These are phyloP conservation scores for Cataglyphis albicans DNA, from an alignment of 2,888 invertebrate genomes.

Conservation along the genomic window DNA sequence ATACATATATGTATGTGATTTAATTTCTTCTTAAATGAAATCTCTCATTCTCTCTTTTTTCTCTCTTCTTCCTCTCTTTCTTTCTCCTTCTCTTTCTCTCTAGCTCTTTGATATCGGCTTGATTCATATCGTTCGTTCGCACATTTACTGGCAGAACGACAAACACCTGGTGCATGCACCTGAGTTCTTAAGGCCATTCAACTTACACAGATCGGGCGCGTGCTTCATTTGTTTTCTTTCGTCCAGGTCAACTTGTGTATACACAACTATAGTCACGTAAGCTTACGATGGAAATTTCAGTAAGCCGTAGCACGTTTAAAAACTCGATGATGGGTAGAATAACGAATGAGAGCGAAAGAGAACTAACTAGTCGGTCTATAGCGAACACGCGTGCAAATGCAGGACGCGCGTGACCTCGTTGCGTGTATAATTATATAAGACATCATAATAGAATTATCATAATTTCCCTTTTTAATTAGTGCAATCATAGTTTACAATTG, in stretches of 20 bases:
- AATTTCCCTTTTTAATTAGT: not conserved
- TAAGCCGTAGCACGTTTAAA: not conserved
- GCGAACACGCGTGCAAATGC: not conserved
- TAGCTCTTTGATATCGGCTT: conserved; percentile 38
- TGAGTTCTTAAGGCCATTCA: conserved; percentile 61
- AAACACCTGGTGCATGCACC: conserved; percentile 70
- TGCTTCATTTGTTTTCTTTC: conserved; percentile 36
- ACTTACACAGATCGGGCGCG: conserved; percentile 48
- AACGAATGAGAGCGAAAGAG: not conserved
- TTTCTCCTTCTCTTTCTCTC: conserved; percentile 1
- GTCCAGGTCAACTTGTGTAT: conserved; percentile 18
- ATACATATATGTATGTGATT: not conserved
- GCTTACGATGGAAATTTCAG: conserved; percentile 24
- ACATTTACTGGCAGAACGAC: conserved; percentile 56
- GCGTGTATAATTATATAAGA: not conserved
- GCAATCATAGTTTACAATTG: not conserved
- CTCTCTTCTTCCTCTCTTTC: not conserved
- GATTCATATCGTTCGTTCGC: conserved; percentile 64
- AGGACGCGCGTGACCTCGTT: not conserved
- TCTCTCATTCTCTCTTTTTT: not conserved
- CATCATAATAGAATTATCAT: not conserved
- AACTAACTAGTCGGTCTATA: not conserved
- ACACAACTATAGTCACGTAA: conserved; percentile 34
- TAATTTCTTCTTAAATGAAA: not conserved
- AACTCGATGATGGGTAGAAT: not conserved